phyloP scores from a whole-genome alignment of 2,113 vertebrate genomes.

The Antechinus stuartii region DNA sequence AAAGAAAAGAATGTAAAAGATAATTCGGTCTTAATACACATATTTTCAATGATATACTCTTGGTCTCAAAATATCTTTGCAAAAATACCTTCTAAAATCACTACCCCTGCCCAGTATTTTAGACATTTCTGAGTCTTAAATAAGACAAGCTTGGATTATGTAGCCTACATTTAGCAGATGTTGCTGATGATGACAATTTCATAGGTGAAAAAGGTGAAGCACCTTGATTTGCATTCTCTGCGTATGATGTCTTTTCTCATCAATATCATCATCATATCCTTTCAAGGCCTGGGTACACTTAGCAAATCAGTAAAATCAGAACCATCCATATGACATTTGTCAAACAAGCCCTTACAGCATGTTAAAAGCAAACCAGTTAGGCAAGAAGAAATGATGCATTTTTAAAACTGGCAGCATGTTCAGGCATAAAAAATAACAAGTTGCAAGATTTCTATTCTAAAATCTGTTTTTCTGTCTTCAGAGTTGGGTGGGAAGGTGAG shows the following conservation, averaged over 20 bases:
- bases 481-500: background rate
- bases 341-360: background rate
- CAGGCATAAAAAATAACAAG: background rate
- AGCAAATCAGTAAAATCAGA: background rate
- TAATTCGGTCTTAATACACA: background rate
- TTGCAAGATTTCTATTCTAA: background rate
- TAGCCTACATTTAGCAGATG: background rate
- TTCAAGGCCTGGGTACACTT: background rate
- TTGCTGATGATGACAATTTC: background rate
- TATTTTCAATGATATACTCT: slow-evolving; percentile 13
- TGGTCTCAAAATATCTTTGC: background rate
- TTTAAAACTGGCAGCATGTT: background rate
- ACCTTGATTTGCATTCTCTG: background rate
- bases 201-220: background rate
- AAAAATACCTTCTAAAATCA: background rate
- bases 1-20: background rate
- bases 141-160: background rate
- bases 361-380: background rate
- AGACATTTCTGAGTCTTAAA: background rate
- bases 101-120: background rate
- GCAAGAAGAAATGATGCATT: background rate
- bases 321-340: slow-evolving; percentile 7
- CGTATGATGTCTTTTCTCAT: background rate
- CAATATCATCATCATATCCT: background rate
- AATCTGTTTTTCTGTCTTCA: background rate